phyloP scores from a whole-genome alignment of 2,888 invertebrate species.

The Diarsia mendica region DNA sequence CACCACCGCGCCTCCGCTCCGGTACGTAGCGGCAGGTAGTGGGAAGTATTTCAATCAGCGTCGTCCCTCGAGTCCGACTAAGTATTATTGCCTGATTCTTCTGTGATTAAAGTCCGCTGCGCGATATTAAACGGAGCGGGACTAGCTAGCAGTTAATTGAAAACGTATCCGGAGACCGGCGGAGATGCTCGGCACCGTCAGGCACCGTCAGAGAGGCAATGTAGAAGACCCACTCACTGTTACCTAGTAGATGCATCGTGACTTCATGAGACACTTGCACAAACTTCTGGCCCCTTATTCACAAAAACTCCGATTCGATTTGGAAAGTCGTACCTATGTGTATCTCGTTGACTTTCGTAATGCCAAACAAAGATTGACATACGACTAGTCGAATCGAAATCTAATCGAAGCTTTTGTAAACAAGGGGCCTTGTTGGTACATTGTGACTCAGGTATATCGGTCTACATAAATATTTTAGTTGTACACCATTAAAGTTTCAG shows the following conservation, averaged over 20 bases:
- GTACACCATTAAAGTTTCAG: neutral
- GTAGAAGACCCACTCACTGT: constrained; percentile 27
- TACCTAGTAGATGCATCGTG: neutral
- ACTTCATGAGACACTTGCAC: too few species aligned
- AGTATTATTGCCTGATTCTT: constrained; percentile 64
- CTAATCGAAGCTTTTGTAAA: too few species aligned
- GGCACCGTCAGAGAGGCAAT: neutral
- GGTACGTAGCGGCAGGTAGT: constrained; percentile 14
- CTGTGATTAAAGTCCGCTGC: constrained; percentile 63
- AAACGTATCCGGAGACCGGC: constrained; percentile 61
- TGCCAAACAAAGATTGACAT: too few species aligned
- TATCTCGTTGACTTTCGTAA: too few species aligned
- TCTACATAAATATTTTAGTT: neutral
- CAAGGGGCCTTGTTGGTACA: too few species aligned
- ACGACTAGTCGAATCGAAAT: too few species aligned
- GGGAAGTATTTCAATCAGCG: constrained; percentile 63
- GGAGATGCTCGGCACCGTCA: neutral
- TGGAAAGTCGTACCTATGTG: too few species aligned
- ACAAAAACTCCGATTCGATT: too few species aligned
- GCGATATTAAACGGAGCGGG: constrained; percentile 60
- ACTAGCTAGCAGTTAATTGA: constrained; percentile 61
- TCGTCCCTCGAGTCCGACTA: constrained; percentile 50
- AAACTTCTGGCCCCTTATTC: too few species aligned
- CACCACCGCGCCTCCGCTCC: neutral
- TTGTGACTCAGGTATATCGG: neutral